Conservation (phyloP, 1,140 invertebrate species). For the Cepaea nemoralis region DNA sequence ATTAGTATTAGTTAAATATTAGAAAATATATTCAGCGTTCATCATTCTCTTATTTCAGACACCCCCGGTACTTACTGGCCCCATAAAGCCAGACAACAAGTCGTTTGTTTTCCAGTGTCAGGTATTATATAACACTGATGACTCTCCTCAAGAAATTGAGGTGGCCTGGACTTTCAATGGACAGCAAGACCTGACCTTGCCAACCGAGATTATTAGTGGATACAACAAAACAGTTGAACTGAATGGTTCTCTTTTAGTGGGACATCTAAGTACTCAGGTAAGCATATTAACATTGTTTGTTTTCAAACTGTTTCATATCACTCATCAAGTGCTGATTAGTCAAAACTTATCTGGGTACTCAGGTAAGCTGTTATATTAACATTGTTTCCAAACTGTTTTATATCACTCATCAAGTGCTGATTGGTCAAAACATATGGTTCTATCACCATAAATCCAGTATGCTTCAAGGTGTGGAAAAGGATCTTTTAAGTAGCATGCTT, state of each 20-base stretch:
- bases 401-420: too few relatives aligned
- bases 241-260: conserved; percentile 35
- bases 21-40: too few relatives aligned
- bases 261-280: conserved; percentile 34
- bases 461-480: too few relatives aligned
- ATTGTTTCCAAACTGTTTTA: too few relatives aligned
- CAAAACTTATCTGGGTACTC: too few relatives aligned
- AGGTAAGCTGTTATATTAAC: too few relatives aligned
- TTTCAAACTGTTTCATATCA: background rate
- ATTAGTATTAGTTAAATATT: too few relatives aligned
- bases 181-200: conserved; percentile 13
- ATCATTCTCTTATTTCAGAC: background rate
- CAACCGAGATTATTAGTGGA: conserved; percentile 24
- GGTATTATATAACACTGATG: background rate
- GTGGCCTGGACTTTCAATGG: conserved; percentile 52
- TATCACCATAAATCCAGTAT: too few relatives aligned
- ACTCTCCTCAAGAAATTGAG: conserved; percentile 36
- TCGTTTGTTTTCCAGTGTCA: background rate
- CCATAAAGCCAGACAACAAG: background rate
- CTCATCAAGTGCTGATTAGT: too few relatives aligned
- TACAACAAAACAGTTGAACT: conserved; percentile 33
- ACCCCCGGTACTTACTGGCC: background rate
- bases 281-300: background rate
- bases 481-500: too few relatives aligned
- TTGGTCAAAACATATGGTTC: too few relatives aligned